phyloP scores from a whole-genome alignment of 2,113 vertebrate genomes.

The Chionis minor region DNA sequence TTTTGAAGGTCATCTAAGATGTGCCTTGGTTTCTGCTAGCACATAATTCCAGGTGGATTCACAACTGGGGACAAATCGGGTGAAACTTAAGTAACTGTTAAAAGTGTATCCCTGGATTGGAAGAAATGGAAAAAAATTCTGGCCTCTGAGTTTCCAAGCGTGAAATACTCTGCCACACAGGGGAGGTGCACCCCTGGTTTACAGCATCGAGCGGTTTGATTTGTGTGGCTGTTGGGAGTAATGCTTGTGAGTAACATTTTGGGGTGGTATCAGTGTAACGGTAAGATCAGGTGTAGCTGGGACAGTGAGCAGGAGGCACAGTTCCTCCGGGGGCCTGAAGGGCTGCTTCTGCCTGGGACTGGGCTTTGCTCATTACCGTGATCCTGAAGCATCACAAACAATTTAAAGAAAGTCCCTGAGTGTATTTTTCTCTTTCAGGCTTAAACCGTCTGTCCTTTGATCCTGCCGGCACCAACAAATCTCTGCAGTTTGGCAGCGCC shows the following conservation, averaged over 20 bases:
- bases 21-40: not conserved
- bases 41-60: not conserved
- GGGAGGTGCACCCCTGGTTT: not conserved
- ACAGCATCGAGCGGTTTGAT: not conserved
- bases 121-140: not conserved
- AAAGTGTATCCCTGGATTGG: not conserved
- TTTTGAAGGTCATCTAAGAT: not conserved
- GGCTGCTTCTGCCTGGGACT: not conserved
- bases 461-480: constrained; percentile 79
- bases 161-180: not conserved
- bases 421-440: constrained; percentile 72
- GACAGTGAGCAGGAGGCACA: not conserved
- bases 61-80: not conserved
- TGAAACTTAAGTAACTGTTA: not conserved
- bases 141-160: not conserved
- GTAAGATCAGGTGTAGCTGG: not conserved
- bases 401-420: not conserved
- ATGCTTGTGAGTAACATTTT: not conserved
- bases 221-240: not conserved
- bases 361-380: not conserved
- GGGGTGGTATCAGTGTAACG: not conserved
- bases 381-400: not conserved
- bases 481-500: constrained; percentile 79
- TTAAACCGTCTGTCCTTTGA: constrained; percentile 88
- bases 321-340: not conserved